These are phyloP conservation scores for Zoanthus sociatus DNA, from an alignment of 92 coral and sea anemone genomes.

Conservation along the genomic window DNA sequence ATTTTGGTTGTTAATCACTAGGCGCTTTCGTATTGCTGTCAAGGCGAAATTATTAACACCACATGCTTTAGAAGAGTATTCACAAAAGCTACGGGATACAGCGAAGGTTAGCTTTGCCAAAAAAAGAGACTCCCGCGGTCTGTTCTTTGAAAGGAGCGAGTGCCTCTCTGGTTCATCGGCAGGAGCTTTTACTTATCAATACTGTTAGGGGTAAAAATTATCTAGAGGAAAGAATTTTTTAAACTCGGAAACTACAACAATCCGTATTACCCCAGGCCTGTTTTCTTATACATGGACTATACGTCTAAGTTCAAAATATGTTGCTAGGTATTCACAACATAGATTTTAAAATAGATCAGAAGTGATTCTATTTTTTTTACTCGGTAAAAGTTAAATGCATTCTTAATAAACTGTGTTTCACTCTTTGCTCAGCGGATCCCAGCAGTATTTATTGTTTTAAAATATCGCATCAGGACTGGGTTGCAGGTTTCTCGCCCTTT, in stretches of 20 bases:
- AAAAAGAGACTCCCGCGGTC: conserved; percentile 62
- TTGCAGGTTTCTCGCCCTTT: conserved; percentile 37
- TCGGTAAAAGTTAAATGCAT: conserved; percentile 2
- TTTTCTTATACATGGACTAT: conserved; percentile 66
- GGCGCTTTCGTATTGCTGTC: conserved; percentile 47
- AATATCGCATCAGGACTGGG: conserved; percentile 37
- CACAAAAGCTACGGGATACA: conserved; percentile 82
- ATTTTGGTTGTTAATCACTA: neutral
- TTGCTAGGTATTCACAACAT: conserved; percentile 44
- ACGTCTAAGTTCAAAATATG: conserved; percentile 63
- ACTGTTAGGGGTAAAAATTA: conserved; percentile 29
- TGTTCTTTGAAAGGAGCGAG: conserved; percentile 63
- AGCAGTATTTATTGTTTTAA: conserved; percentile 16
- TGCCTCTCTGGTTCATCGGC: conserved; percentile 41
- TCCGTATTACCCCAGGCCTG: conserved; percentile 61
- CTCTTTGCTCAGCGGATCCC: conserved; percentile 33
- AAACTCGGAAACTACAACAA: conserved; percentile 48
- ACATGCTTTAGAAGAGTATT: conserved; percentile 76
- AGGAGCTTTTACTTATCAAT: conserved; percentile 44
- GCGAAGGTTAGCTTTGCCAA: conserved; percentile 78
- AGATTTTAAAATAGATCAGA: neutral
- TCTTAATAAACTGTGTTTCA: conserved; percentile 32
- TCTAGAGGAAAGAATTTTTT: conserved; percentile 43
- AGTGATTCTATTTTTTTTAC: neutral
- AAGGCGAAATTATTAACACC: conserved; percentile 85